Conservation (phyloP, 1,140 invertebrate species). For the Phymastichus coffea region DNA sequence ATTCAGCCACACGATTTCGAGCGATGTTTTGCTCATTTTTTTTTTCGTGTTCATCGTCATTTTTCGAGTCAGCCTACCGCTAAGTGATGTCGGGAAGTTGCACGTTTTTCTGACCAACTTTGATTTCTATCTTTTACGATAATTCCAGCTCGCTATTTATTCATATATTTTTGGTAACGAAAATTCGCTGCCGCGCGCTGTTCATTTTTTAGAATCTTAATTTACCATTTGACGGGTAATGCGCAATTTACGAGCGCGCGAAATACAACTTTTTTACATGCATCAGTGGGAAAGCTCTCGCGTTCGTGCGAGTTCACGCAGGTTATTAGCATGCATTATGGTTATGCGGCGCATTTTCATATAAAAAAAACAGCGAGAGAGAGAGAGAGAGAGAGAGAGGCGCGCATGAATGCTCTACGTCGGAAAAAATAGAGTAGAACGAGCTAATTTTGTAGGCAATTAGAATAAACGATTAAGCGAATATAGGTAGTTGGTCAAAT, state of each 20-base stretch:
- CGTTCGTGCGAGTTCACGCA: conserved; percentile 13
- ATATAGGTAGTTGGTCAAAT: conserved; percentile 22
- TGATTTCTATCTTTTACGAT: no score
- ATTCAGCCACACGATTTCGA: not conserved
- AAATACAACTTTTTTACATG: conserved; percentile 13
- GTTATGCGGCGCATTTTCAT: not conserved
- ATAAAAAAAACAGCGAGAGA: no score
- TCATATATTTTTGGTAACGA: not conserved
- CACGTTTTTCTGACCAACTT: no score
- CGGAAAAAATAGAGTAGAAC: conserved; percentile 11
- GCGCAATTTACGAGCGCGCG: conserved; percentile 19
- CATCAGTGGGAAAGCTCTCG: conserved; percentile 19
- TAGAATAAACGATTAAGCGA: conserved; percentile 26
- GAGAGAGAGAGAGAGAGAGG: not conserved
- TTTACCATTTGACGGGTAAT: no score
- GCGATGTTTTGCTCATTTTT: no score
- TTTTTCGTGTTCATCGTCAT: no score
- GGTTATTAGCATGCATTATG: conserved; percentile 26
- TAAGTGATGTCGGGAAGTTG: not conserved
- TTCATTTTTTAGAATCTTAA: conserved; percentile 25
- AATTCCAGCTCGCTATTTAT: not conserved
- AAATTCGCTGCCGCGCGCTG: not conserved
- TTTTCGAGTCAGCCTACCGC: no score
- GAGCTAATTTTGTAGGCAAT: conserved; percentile 17
- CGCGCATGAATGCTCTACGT: not conserved